Percentiles rank a stretch among this genome's conserved stretches.
Evolutionary conservation across 1,140 invertebrate genomes (phyloP).

Genomic region (Ylistrum balloti): DNA sequence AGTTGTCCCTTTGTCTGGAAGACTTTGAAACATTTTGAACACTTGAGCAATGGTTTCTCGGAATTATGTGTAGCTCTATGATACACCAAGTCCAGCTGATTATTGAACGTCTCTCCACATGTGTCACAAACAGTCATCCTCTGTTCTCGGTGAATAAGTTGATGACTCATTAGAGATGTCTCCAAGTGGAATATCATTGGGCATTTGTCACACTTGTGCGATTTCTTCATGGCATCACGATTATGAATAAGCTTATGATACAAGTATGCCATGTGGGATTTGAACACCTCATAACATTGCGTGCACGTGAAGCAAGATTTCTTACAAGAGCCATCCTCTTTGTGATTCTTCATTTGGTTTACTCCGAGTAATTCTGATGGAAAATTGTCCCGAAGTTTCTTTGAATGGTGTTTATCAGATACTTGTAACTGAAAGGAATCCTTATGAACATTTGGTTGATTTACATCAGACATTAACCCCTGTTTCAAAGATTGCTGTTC

Average conservation of each 20-base stretch:
- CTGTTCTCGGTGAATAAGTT: not conserved
- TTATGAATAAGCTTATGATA: constrained; percentile 13
- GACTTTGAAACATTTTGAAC: not conserved
- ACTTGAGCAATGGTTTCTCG: not conserved
- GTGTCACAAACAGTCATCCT: not conserved
- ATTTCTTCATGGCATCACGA: not conserved
- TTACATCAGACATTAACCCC: no score
- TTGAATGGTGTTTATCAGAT: no score
- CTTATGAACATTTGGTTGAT: no score
- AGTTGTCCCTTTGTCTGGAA: not conserved
- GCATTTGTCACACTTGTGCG: not conserved
- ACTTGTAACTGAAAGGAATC: no score
- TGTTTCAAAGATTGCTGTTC: no score
- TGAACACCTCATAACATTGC: not conserved
- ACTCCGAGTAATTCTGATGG: no score
- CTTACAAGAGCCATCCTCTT: not conserved
- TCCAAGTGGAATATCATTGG: not conserved
- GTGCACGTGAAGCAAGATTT: not conserved
- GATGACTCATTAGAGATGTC: not conserved
- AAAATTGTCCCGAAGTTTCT: no score
- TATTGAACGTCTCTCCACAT: not conserved
- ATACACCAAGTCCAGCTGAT: constrained; percentile 1
- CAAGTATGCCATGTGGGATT: not conserved
- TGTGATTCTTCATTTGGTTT: not conserved
- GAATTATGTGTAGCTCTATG: not conserved